These are phyloP conservation scores for Pelosia muscerda DNA, from an alignment of 2,888 invertebrate species.

Conservation along the genomic window DNA sequence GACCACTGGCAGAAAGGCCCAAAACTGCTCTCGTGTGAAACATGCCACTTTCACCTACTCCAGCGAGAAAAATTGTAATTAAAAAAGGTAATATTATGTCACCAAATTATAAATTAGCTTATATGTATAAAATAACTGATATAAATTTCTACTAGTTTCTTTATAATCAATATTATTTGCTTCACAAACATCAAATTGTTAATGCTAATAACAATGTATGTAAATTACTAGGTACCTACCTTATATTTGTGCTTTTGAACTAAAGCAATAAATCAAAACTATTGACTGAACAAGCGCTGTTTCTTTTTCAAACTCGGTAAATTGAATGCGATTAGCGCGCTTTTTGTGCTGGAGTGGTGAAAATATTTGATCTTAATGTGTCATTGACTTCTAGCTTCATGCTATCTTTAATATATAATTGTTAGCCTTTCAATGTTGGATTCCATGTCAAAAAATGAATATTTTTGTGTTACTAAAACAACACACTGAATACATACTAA, in stretches of 20 bases:
- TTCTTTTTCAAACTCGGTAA: neutral
- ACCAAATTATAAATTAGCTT: too few species aligned
- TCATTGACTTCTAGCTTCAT: conserved; percentile 11
- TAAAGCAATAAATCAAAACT: neutral
- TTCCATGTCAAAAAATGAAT: conserved; percentile 1
- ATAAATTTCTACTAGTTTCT: too few species aligned
- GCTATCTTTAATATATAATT: neutral
- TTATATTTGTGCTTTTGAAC: neutral
- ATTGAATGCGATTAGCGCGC: neutral
- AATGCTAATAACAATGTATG: neutral
- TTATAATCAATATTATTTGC: neutral
- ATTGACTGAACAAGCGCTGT: neutral
- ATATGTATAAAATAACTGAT: too few species aligned
- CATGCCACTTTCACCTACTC: neutral
- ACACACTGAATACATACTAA: neutral
- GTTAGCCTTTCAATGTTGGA: neutral
- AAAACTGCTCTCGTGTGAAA: conserved; percentile 1
- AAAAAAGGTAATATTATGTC: neutral
- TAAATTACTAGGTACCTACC: neutral
- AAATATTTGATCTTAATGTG: conserved; percentile 15
- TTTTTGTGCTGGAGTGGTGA: neutral
- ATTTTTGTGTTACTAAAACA: conserved; percentile 14
- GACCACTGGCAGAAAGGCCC: neutral
- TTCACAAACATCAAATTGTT: neutral
- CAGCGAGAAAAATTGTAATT: neutral